Evolutionary conservation across 2,797 vertebrate genomes (phyloP).

Genomic region (Myiothlypis coronata): DNA sequence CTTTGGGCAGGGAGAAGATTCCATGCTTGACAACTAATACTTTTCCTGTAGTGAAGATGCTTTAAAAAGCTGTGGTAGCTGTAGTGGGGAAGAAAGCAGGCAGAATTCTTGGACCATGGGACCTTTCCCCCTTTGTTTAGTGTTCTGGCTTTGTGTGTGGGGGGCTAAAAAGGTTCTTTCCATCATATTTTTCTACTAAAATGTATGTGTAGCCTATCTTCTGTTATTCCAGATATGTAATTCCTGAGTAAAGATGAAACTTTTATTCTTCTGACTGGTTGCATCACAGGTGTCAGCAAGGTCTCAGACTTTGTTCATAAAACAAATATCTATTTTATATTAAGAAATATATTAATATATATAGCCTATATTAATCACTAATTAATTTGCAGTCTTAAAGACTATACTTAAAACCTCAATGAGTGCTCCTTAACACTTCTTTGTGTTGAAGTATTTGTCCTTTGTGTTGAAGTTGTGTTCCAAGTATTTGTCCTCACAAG

Average conservation of each 20-base stretch:
- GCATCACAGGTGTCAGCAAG: background rate
- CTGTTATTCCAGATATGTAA: background rate
- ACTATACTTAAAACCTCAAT: background rate
- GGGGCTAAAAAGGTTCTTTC: background rate
- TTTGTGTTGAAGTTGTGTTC: background rate
- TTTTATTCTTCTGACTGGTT: background rate
- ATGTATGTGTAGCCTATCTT: background rate
- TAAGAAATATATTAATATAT: background rate
- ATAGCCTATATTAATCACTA: background rate
- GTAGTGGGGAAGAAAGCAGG: background rate
- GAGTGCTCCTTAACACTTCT: background rate
- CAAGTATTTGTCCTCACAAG: background rate
- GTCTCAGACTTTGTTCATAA: background rate
- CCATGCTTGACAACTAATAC: background rate
- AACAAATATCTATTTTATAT: background rate
- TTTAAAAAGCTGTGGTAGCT: background rate
- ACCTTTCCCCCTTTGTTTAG: background rate
- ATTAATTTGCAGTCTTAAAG: background rate
- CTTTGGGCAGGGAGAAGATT: background rate
- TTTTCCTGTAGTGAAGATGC: background rate
- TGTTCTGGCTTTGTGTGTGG: background rate
- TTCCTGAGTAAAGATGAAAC: background rate
- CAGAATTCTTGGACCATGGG: background rate
- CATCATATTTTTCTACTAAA: accelerated
- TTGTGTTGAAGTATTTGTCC: background rate